Evolutionary conservation across 2,113 vertebrate species (phyloP), one percentile per base, ranked within the genome.

Genomic region (Scomber colias): DNA sequence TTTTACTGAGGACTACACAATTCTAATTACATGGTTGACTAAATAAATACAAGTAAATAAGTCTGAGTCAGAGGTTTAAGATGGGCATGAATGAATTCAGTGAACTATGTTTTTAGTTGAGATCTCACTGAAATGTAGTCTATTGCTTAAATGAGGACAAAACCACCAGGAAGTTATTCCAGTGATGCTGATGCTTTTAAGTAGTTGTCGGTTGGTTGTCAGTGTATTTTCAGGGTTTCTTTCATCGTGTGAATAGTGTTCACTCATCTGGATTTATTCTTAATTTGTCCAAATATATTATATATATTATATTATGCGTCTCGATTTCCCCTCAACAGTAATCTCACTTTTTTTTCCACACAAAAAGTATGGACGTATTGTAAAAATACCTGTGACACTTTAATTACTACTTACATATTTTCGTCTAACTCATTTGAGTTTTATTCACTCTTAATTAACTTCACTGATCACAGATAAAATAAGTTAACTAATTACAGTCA

Each of bases 11-110:
- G 40, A 69, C 72, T 24, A 31, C 68, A 77, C 19, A n/a, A 15
- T 62, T 82, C 15, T 85, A 76, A 89, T 92, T 90, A 86, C 81
- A 89, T 49, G 81, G 67, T 85, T 91, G 83, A 63, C 70, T 89
- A 55, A 75, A 80, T 84, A 79, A 73, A 72, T 56, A 46, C 9
- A 71, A 67, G 62, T 67, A 66, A 87, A 80, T 63, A 70, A 71
- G 30, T 57, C 45, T 64, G 61, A 77, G 45, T 57, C 17, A 65
- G 50, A 64, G 24, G 60, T 35, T 73, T 27, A 73, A 50, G 51
- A 65, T 76, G 24, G 59, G 44, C 63, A 75, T 71, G 60, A 81
- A 71, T 77, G 40, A 74, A 59, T 71, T 56, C 19, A 53, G 24
- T 65, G 27, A 75, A 59, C 62, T 53, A 3, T 70, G 21, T 71